Base-by-base conservation (phyloP, 2,888 invertebrate species). In the Thelaira solivaga region DNA sequence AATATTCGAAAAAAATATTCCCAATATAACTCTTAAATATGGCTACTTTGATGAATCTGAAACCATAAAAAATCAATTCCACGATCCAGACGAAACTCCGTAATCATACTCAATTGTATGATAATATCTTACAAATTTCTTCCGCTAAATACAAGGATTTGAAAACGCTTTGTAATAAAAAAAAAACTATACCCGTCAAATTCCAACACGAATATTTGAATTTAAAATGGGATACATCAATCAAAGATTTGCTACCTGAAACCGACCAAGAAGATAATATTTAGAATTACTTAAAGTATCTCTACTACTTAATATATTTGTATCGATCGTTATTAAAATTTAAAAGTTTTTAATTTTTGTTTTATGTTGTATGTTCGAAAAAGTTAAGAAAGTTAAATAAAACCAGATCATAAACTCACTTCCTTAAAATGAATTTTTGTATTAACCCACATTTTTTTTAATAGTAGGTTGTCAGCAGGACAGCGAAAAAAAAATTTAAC, bases 71-170 rank as follows among this genome's bases (percentile, higher is more conserved):
- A 43, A 29, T 59, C 69, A 69, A 41, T 59, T 47, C 29, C 49
- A 41, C 36, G 49, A 59, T 61, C 41, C 55, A 57, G 55, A 34
- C 55, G 55, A 59, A 59, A 49, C 69, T 69, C 59, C 47, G 22
- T 20, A 57, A 57, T 69, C 69, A 57, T 69, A 59, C 69, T 69
- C 24, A 69, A 47, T 69, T 69, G 59, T 69, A 69, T 69, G 36
- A 59, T 59, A n/a, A 55, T 55, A 68, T 68, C 18, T 55, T 55
- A 36, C 55, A 55, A 13, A 55, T 55, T 67, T 67, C 67, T 67
- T 67, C 67, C 24, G 41, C 53, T 67, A 53, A 53, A 41, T 41
- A 57, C 1, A 57, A 41, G 57, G 57, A 57, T 57, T 59, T 59
- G 34, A 34, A 53, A 53, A 53, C 34, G 16, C 41, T 41, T 7